Base-by-base conservation (phyloP, 2,888 invertebrate species). In the Ptycholaimellus sp. region DNA sequence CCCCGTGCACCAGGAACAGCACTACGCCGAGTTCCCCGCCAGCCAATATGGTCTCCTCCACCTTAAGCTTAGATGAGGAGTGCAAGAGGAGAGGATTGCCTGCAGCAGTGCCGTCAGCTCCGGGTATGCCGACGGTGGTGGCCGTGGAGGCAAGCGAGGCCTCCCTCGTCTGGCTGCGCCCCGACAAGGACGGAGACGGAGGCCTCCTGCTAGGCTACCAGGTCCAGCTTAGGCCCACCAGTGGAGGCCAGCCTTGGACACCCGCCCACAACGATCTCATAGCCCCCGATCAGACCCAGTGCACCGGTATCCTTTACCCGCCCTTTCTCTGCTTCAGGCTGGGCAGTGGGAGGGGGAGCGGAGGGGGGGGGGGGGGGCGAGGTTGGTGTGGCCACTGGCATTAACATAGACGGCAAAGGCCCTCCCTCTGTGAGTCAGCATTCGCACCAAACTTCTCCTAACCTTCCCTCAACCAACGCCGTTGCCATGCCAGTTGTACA, bases 81-180 rank as follows among this genome's bases (percentile, higher is more conserved):
- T n/a, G n/a, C n/a, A n/a, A n/a, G n/a, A n/a, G 27, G 27, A 9
- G 27, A 27, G 27, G 11, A 27, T 9, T 9, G n/a, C 27, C 27
- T 35, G 22, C 34, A 44, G 44, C 35, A 20, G 20, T 40, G 3
- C 54, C 54, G 6, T 41, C 43, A 22, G 44, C 48, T 20, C 54
- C 55, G 1, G 54, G 52, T 5, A 46, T 46, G 22, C 55, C 55
- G 4, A 47, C 50, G 25, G 40, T 55, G 18, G 44, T 50, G 6
- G 49, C 49, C 19, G 39, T 46, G 20, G 48, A 45, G 19, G 40
- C 43, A 27, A 47, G 43, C n/a, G 46, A 49, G 31, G 50, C 55
- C 27, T 51, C 55, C 2, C 43, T 55, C 22, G 45, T 43, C 3
- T 56, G 56, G 56, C 42, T 46, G 35, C 40, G 45, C n/a, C 55